phyloP scores from a whole-genome alignment of 2,888 invertebrate species.

The Seira musarum region DNA sequence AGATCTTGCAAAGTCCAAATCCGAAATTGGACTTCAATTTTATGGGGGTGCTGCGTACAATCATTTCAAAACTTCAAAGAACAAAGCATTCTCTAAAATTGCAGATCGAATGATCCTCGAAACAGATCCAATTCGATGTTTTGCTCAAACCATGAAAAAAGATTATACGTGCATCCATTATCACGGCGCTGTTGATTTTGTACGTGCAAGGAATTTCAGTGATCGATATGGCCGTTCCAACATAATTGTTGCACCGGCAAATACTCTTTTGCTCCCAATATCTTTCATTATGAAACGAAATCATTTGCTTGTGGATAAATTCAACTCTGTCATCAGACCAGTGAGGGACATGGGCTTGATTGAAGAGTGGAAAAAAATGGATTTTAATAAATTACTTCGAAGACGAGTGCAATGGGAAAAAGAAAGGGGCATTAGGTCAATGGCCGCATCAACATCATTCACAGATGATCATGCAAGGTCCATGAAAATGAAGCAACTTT shows the following conservation, averaged over 20 bases:
- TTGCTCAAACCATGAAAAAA: constrained; percentile 12
- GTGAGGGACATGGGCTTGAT: constrained; percentile 44
- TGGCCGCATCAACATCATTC: no score
- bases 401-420: constrained; percentile 39
- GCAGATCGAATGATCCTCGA: constrained; percentile 31
- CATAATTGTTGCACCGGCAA: constrained; percentile 29
- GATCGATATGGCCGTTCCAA: constrained; percentile 28
- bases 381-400: constrained; percentile 27
- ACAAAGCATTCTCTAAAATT: constrained; percentile 35
- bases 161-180: constrained; percentile 52
- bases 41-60: constrained; percentile 57
- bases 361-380: constrained; percentile 45
- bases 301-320: constrained; percentile 37
- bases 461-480: no score
- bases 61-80: constrained; percentile 36
- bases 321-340: constrained; percentile 34
- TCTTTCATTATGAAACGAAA: constrained; percentile 37
- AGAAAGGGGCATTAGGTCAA: no score
- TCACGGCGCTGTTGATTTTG: constrained; percentile 45
- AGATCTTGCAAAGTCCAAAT: constrained; percentile 47
- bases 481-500: no score
- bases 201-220: constrained; percentile 42
- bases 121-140: constrained; percentile 42
- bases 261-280: constrained; percentile 25
- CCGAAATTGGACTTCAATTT: constrained; percentile 41